Percentiles rank a stretch among this genome's conserved stretches.
phyloP scores from a whole-genome alignment of 2,113 vertebrate species.

The Fukomys damarensis region DNA sequence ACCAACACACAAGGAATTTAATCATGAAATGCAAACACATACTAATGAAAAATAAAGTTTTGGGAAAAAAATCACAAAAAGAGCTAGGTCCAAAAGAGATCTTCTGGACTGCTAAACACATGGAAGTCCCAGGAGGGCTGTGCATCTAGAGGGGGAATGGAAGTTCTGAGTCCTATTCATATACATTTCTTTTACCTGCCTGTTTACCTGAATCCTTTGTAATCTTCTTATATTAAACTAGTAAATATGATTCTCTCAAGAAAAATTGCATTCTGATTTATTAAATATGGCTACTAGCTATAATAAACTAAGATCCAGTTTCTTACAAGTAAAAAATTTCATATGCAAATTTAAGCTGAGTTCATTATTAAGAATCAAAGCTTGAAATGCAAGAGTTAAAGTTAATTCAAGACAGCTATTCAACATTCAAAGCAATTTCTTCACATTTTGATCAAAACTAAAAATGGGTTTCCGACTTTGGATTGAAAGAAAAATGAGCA shows the following conservation, averaged over 20 bases:
- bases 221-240: background rate
- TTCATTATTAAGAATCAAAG: slow-evolving; percentile 58
- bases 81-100: background rate
- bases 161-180: background rate
- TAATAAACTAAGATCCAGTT: slow-evolving; percentile 37
- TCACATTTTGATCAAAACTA: slow-evolving; percentile 48
- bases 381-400: slow-evolving; percentile 51
- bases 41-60: background rate
- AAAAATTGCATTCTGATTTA: background rate
- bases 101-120: background rate
- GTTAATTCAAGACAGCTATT: slow-evolving; percentile 48
- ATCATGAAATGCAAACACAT: background rate
- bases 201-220: background rate
- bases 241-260: slow-evolving; percentile 19
- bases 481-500: slow-evolving; percentile 51
- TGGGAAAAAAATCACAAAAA: background rate
- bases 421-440: slow-evolving; percentile 50
- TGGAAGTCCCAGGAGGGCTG: background rate
- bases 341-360: background rate
- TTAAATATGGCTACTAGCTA: background rate
- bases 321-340: slow-evolving; percentile 51
- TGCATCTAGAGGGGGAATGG: background rate
- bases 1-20: background rate
- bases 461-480: slow-evolving; percentile 2
- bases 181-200: background rate